Base-by-base conservation (phyloP, 1,140 invertebrate genomes). In the Theocolax elegans region DNA sequence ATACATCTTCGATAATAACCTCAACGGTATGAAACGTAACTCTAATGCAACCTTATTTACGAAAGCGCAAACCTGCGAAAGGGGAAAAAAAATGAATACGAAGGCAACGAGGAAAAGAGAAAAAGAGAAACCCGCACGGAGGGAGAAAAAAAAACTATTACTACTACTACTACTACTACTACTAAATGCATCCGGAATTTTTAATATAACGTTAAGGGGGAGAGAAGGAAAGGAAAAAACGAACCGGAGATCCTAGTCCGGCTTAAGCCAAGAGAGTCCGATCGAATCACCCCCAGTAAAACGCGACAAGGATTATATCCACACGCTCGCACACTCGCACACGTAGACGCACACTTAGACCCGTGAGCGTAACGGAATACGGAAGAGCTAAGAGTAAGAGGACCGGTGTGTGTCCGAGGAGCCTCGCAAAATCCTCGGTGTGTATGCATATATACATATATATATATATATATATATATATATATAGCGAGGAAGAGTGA, bases 331-430 rank as follows among this genome's bases (percentile, higher is more conserved):
- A 17, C 17, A 29, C 53, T 27, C 40, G 27, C 46, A 51, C n/a
- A 59, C 15, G 17, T n/a, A 49, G 17, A 44, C 4, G 12, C 15
- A n/a, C 3, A 13, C 40, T 10, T 44, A 6, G 40, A 13, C 2
- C 3, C 3, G n/a, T 17, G 66, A 65, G 46, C 48, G 66, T 69
- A 62, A 69, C 67, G 38, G 38, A 69, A 63, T 69, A 69, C 58
- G 67, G 67, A 69, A 54, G 31, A 69, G 67, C 67, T 62, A 62
- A 69, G 54, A 69, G 67, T 69, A 69, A 69, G 67, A 63, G 67
- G 59, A 46, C 27, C 56, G 56, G 40, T 21, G 66, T 42, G 31
- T 35, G 4, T 10, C 4, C 66, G 56, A 60, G 46, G 44, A 53
- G 58, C 9, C 23, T 49, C 21, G 56, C 56, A 68, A 68, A 68